These are phyloP conservation scores for Hymenochirus boettgeri DNA, from an alignment of 2,113 vertebrate genomes.

Conservation along the genomic window DNA sequence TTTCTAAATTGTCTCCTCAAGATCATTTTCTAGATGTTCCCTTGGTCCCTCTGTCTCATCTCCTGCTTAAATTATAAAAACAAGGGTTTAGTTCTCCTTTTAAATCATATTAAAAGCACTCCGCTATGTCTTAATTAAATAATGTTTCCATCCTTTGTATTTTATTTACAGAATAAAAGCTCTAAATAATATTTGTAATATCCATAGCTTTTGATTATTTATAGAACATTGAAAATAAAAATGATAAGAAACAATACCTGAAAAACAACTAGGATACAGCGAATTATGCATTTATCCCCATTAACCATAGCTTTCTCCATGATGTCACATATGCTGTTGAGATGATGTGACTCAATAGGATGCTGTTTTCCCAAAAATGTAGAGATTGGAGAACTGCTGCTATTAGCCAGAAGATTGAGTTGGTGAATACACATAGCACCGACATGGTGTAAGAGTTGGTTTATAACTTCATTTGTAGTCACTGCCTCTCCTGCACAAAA, in stretches of 20 bases:
- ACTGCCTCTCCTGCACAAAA: conserved; percentile 85
- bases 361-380: conserved; percentile 89
- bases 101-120: too few species aligned
- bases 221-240: too few species aligned
- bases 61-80: too few species aligned
- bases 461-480: conserved; percentile 88
- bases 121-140: too few species aligned
- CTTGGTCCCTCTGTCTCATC: too few species aligned
- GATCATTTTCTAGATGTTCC: too few species aligned
- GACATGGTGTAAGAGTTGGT: conserved; percentile 93
- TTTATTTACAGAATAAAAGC: too few species aligned
- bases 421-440: conserved; percentile 98
- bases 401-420: conserved; percentile 87
- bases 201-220: too few species aligned
- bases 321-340: conserved; percentile 95
- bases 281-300: conserved; percentile 89
- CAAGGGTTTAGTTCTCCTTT: too few species aligned
- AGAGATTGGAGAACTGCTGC: conserved; percentile 79
- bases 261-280: conserved; percentile 93
- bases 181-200: too few species aligned
- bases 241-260: conserved; percentile 74
- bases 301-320: conserved; percentile 99
- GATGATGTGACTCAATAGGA: conserved; percentile 89
- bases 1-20: too few species aligned
- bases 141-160: too few species aligned